Evolutionary conservation across 1,140 invertebrate genomes (phyloP), one percentile per base, ranked within the genome.

Genomic region (Bombus confusus): DNA sequence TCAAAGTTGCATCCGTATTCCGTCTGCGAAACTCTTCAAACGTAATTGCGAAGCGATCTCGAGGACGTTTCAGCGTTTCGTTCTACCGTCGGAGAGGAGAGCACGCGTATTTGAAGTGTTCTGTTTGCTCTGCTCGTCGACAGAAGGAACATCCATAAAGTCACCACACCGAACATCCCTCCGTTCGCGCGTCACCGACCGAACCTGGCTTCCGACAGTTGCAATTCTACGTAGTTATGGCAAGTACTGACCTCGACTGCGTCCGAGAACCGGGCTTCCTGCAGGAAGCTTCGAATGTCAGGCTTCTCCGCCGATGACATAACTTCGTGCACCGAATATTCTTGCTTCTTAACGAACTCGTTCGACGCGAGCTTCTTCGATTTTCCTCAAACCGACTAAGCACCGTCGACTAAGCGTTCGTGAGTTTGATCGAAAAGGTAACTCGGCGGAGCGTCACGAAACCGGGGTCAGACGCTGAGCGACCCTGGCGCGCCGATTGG

Each of bases 191-290:
- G 34, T 69, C 22, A 25, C 68, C 22, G 9, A 22, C 39, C 31
- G 34, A 37, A 41, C 25, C 34, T 12, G 34, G 8, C 22, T 69
- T 10, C 22, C 28, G 34, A 37, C 22, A 10, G 4, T 68, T 31
- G 2, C n/a, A 3, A 31, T 66, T n/a, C 4, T 13, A 31, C 5
- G 62, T 22, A n/a, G 18, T 34, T 25, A 12, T 4, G 28, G 6
- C 6, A 22, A 73, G 8, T 82, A 82, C 72, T 47, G 59, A 83
- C 80, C 72, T 83, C 57, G 80, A 83, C 41, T 66, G 4, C 28
- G n/a, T n/a, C 25, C 57, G 43, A 39, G 72, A 41, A 66, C 18
- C 47, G 47, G 47, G 75, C 73, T 69, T 77, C 81, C 43, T 3
- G 25, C n/a, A 31, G 25, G 41, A 22, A 66, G 62, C 73, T 66